Evolutionary conservation across 2,888 invertebrate species (phyloP), one percentile per base, ranked within the genome.

Genomic region (Chrysomela aeneicollis): DNA sequence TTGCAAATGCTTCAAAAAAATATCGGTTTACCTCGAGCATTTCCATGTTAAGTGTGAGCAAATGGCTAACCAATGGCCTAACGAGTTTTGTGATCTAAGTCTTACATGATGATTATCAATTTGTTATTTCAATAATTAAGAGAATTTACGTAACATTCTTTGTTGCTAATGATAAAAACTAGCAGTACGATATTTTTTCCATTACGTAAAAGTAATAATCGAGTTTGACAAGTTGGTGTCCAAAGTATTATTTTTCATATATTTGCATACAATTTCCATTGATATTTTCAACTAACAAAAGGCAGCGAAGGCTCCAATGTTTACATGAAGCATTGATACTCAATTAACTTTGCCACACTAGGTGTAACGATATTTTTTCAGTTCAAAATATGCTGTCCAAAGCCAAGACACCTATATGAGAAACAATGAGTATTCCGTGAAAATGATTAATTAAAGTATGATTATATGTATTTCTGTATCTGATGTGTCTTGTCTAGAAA

Each of bases 191-290:
- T 35, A 35, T 35, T 35, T 35, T 35, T 42, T n/a, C 1, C 42
- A 15, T 15, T 42, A 42, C 42, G 42, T 15, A n/a, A 42, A 15
- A 15, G 15, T n/a, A 42, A 42, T 4, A 42, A 42, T 15, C 42
- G 15, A 42, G 42, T 42, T 42, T 15, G 42, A 15, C 42, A 15
- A 42, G n/a, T n/a, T n/a, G n/a, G 32, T 35, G 32, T 35, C 5
- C 10, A 9, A 26, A 26, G 35, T 35, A 2, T 4, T 42, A 4
- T 42, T 26, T 42, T 15, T 2, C 15, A 15, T 42, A 15, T 15
- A 42, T 42, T 42, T 42, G 42, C 42, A 42, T 42, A 42, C 2
- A n/a, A 42, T 42, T 42, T 42, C 42, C 15, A 42, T 42, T 15
- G 42, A 15, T 15, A 42, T 42, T 42, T 42, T 42, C 42, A 42